Conservation (phyloP, 1,140 invertebrate species). For the Oreohelix idahoensis region DNA sequence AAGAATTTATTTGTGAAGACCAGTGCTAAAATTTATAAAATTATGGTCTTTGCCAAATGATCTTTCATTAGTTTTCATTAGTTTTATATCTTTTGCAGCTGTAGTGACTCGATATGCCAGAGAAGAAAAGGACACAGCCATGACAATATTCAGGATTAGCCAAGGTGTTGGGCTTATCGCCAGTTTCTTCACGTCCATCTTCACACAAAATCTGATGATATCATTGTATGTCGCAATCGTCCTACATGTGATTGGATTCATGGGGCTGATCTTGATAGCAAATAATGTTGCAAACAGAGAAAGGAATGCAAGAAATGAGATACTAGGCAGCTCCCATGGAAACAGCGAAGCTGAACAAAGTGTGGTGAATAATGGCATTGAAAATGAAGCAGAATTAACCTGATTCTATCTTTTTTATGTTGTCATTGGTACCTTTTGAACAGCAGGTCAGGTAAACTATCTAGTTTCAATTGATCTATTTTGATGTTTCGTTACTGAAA, state of each 20-base stretch:
- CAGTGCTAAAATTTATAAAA: too few relatives aligned
- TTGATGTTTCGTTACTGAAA: too few relatives aligned
- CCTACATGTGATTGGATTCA: conserved; percentile 44
- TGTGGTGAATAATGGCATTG: neutral
- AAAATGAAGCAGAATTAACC: conserved; percentile 17
- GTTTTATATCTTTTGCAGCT: conserved; percentile 46
- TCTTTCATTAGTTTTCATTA: too few relatives aligned
- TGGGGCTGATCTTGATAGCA: conserved; percentile 46
- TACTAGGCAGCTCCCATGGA: neutral
- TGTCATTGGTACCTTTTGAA: too few relatives aligned
- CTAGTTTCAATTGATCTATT: too few relatives aligned
- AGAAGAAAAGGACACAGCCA: conserved; percentile 47
- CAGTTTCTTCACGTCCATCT: conserved; percentile 47
- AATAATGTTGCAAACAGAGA: conserved; percentile 40
- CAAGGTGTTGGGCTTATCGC: conserved; percentile 46
- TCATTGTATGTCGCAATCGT: conserved; percentile 44
- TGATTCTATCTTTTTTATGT: neutral
- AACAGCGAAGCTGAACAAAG: neutral
- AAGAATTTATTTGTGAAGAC: too few relatives aligned
- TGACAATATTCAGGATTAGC: conserved; percentile 44
- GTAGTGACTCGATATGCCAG: conserved; percentile 40
- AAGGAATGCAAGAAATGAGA: neutral
- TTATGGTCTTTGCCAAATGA: too few relatives aligned
- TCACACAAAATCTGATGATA: conserved; percentile 42
- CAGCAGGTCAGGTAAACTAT: too few relatives aligned